Conservation (phyloP, 2,797 vertebrate species). For the Sarcoramphus papa region DNA sequence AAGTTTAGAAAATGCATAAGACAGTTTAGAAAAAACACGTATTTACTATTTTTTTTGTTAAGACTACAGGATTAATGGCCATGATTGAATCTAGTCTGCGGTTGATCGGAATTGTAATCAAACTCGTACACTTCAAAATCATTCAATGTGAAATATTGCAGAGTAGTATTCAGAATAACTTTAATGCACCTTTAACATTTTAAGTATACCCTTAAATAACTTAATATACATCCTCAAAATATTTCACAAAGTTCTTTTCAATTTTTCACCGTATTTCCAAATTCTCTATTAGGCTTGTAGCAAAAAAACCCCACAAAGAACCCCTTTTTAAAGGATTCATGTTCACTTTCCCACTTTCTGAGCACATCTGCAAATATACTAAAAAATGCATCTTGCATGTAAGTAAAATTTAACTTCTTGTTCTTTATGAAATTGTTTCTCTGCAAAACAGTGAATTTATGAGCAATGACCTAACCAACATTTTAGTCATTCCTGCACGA, state of each 20-base stretch:
- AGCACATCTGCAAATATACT: neutral
- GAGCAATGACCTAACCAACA: neutral
- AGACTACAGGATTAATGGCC: neutral
- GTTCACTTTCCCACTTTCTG: neutral
- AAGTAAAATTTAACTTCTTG: neutral
- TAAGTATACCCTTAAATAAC: neutral
- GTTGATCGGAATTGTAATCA: neutral
- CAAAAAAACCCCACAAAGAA: neutral
- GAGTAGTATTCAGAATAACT: neutral
- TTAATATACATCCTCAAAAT: neutral
- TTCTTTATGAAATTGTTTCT: neutral
- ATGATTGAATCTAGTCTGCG: neutral
- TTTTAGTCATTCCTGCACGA: neutral
- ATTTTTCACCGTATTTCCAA: neutral
- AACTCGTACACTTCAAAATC: neutral
- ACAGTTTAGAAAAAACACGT: neutral
- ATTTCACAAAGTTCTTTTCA: neutral
- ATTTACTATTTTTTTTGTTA: neutral
- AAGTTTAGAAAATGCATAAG: neutral
- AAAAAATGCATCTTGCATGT: neutral
- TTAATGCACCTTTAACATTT: neutral
- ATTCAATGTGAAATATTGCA: neutral
- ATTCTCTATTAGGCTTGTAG: neutral
- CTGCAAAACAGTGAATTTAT: too few relatives aligned
- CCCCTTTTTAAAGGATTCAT: neutral